Evolutionary conservation across 2,888 invertebrate genomes (phyloP).

Genomic region (Cotesia congregata): DNA sequence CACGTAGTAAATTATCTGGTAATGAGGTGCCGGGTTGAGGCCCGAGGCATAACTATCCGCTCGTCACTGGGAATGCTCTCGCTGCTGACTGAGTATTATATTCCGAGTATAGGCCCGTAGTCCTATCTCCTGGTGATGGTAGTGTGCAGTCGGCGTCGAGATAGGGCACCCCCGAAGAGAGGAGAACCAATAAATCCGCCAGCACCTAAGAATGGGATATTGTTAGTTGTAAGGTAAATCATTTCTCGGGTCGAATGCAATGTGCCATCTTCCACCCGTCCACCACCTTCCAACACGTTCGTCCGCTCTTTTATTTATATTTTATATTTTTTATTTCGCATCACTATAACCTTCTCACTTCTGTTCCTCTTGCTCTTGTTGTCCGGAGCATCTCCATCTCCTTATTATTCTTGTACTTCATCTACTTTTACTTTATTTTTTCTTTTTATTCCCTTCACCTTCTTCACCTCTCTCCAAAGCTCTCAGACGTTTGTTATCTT

Average conservation of each 20-base stretch:
- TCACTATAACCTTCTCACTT: conserved; percentile 28
- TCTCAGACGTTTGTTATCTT: conserved; percentile 46
- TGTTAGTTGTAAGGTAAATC: conserved; percentile 69
- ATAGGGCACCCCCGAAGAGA: conserved; percentile 49
- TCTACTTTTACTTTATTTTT: conserved; percentile 25
- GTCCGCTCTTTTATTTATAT: conserved; percentile 38
- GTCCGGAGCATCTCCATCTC: conserved; percentile 41
- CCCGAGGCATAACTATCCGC: conserved; percentile 55
- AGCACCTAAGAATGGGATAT: conserved; percentile 63
- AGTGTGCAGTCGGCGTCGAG: conserved; percentile 49
- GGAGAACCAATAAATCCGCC: conserved; percentile 66
- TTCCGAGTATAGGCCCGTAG: conserved; percentile 24
- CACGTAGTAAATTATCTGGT: conserved; percentile 69
- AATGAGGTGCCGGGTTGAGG: conserved; percentile 68
- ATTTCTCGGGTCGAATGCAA: conserved; percentile 56
- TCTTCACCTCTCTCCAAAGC: conserved; percentile 38
- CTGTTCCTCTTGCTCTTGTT: conserved; percentile 56
- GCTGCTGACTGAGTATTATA: conserved; percentile 33
- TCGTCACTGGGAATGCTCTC: conserved; percentile 41
- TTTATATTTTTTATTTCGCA: conserved; percentile 14
- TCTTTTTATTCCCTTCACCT: conserved; percentile 32
- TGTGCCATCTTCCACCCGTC: conserved; percentile 41
- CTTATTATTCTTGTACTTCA: conserved; percentile 31
- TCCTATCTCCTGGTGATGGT: conserved; percentile 40
- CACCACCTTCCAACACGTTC: conserved; percentile 33